phyloP scores from a whole-genome alignment of 2,888 invertebrate species.

The Tortricodes alternella region DNA sequence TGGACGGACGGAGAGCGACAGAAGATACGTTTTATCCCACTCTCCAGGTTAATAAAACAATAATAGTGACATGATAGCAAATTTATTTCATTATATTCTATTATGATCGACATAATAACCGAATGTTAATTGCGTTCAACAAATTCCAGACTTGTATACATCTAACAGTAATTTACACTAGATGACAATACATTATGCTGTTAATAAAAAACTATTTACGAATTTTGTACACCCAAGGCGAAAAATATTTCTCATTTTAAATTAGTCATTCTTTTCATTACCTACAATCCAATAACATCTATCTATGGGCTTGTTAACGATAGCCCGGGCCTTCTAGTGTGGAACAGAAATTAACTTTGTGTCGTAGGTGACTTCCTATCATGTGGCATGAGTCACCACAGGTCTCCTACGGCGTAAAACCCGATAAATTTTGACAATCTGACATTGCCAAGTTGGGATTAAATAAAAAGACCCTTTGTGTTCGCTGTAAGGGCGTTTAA shows the following conservation, averaged over 20 bases:
- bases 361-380: not conserved
- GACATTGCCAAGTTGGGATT: no score
- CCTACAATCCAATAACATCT: constrained; percentile 10
- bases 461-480: no score
- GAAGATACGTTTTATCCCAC: no score
- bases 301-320: constrained; percentile 3
- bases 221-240: constrained; percentile 49
- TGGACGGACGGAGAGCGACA: no score
- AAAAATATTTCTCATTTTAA: constrained; percentile 20
- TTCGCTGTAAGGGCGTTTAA: no score
- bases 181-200: constrained; percentile 38
- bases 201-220: constrained; percentile 34
- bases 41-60: constrained; percentile 46
- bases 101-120: constrained; percentile 66
- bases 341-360: not conserved
- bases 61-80: constrained; percentile 69
- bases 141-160: constrained; percentile 48
- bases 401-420: no score
- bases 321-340: not conserved
- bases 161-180: constrained; percentile 44
- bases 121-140: constrained; percentile 54
- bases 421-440: no score
- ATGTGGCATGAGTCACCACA: no score
- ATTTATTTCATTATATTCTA: constrained; percentile 72
- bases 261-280: constrained; percentile 25